Conservation (phyloP, 2,797 vertebrate species). For the Pitangus sulphuratus region DNA sequence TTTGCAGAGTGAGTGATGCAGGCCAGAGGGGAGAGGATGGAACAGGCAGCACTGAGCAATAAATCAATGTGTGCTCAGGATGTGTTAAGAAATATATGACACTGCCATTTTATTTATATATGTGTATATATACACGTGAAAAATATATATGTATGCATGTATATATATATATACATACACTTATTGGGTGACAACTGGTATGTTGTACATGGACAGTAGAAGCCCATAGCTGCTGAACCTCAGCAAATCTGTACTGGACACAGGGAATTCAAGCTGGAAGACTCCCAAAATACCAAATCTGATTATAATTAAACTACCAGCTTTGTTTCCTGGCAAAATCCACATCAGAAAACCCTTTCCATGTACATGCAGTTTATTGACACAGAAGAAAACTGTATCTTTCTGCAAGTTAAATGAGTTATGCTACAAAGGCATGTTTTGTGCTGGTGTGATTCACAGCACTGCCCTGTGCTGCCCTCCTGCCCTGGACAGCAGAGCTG, state of each 20-base stretch:
- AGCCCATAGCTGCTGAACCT: neutral
- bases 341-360: neutral
- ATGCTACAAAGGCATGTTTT: neutral
- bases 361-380: neutral
- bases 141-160: neutral
- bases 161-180: too few relatives aligned
- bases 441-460: neutral
- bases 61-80: neutral
- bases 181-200: neutral
- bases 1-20: fast-evolving
- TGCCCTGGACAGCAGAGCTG: neutral
- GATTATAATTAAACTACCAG: neutral
- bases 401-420: neutral
- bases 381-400: neutral
- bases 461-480: neutral
- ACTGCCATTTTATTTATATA: neutral
- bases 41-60: neutral
- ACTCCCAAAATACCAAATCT: neutral
- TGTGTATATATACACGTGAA: neutral
- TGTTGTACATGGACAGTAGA: neutral
- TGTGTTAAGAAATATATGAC: neutral
- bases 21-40: neutral
- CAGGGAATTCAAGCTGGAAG: neutral
- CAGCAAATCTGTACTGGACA: neutral
- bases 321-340: neutral